Conservation (phyloP, 2,797 vertebrate species). For the Chloroceryle inda region DNA sequence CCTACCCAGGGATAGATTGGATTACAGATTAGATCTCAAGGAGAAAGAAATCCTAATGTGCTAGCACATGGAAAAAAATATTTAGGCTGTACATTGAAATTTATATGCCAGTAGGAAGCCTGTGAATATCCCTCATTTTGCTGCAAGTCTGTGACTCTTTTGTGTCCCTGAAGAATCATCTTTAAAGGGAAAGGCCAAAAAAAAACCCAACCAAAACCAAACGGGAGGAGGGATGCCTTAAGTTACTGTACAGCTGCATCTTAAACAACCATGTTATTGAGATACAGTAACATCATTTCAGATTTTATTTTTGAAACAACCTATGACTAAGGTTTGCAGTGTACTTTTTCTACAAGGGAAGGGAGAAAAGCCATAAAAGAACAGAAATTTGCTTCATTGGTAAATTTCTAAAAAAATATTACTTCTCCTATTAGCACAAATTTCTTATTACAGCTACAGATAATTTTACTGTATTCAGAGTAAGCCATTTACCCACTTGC, state of each 20-base stretch:
- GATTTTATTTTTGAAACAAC: neutral
- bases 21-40: slow-evolving; percentile 32
- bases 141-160: slow-evolving; percentile 7
- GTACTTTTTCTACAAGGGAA: neutral
- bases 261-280: neutral
- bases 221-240: neutral
- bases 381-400: neutral
- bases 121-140: slow-evolving; percentile 25
- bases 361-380: neutral
- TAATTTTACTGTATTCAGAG: neutral
- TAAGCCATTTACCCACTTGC: neutral
- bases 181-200: neutral
- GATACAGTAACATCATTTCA: neutral
- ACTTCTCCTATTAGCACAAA: neutral
- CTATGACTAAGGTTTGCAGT: neutral
- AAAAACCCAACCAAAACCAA: neutral
- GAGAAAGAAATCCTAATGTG: slow-evolving; percentile 25
- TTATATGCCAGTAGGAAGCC: slow-evolving; percentile 10
- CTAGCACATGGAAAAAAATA: slow-evolving; percentile 34
- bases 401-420: neutral
- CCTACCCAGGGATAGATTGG: slow-evolving; percentile 25
- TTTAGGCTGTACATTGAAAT: slow-evolving; percentile 27
- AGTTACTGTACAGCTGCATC: neutral
- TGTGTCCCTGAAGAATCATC: neutral
- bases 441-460: neutral